Conservation (phyloP, 2,888 invertebrate species). For the Syrphus vitripennis region DNA sequence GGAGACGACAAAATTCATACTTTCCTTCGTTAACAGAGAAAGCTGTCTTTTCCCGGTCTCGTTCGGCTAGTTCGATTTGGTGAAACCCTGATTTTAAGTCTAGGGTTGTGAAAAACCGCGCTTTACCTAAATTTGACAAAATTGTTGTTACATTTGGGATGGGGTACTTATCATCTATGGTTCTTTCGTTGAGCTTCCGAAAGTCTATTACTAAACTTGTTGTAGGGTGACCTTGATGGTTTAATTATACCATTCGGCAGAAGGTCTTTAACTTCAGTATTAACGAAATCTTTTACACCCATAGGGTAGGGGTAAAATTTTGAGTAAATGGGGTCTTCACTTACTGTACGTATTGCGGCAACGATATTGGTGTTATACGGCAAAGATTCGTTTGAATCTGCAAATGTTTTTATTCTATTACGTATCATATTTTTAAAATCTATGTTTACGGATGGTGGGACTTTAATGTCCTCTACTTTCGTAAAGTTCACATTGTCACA, state of each 20-base stretch:
- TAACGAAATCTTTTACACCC: constrained; percentile 51
- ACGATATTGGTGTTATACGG: not conserved
- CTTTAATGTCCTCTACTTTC: not conserved
- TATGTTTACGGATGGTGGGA: not conserved
- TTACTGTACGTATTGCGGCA: constrained; percentile 45
- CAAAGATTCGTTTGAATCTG: not conserved
- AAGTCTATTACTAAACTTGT: no score
- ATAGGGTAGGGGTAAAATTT: constrained; percentile 57
- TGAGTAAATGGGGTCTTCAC: constrained; percentile 54
- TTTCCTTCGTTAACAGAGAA: no score
- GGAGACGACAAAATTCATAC: no score
- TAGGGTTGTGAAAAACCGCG: not conserved
- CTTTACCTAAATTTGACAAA: no score
- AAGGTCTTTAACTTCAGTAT: constrained; percentile 42
- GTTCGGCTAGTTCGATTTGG: not conserved
- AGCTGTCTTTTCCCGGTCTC: no score
- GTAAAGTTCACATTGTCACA: not conserved
- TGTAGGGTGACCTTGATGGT: constrained; percentile 54
- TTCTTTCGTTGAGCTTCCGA: no score
- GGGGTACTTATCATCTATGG: no score
- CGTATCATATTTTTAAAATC: not conserved
- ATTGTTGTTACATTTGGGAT: no score
- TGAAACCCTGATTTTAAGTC: not conserved
- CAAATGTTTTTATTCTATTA: not conserved
- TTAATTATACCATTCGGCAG: constrained; percentile 34